Evolutionary conservation across 1,140 invertebrate species (phyloP), one percentile per base, ranked within the genome.

Genomic region (Chrysomallon squamiferum): DNA sequence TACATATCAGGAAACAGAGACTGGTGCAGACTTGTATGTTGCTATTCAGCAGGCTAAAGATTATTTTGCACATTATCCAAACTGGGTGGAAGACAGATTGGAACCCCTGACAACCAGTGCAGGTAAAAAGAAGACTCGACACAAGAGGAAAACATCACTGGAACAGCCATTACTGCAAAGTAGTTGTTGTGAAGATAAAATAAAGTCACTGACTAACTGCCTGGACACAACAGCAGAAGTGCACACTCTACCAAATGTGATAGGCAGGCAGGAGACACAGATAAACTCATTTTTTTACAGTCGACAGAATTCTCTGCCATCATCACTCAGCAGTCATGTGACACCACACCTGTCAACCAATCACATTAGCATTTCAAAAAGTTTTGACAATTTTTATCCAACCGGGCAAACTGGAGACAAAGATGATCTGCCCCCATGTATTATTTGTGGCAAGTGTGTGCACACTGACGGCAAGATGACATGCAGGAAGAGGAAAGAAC

Each of bases 81-180:
- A 76, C 20, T 83, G 81, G 81, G 71, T 83, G 9, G 77, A 83
- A 41, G 81, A 80, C n/a, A 66, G 73, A 38, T 69, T 83, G 30
- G 77, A 83, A 63, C 68, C 68, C 30, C 60, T 69, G 13, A 18
- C 62, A 35, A 35, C 33, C 56, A 15, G 30, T 9, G 60, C 69
- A 7, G 58, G 30, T 22, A 73, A 71, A 49, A 61, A 62, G 49
- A 76, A 75, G 64, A 69, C 72, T 13, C 64, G 72, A 15, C 74
- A 73, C 30, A 38, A 22, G 25, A 49, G 74, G 32, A 75, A 78
- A 59, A 78, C 69, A 22, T 77, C 78, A n/a, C 57, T 74, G 27
- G 77, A 80, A 49, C 61, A 65, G 33, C 77, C 78, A 11, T 59
- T 79, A 22, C 57, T 82, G n/a, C 54, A 59, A 38, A 29, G 30